Base-by-base conservation (phyloP, 1,140 invertebrate genomes). In the Monochamus saltuarius region DNA sequence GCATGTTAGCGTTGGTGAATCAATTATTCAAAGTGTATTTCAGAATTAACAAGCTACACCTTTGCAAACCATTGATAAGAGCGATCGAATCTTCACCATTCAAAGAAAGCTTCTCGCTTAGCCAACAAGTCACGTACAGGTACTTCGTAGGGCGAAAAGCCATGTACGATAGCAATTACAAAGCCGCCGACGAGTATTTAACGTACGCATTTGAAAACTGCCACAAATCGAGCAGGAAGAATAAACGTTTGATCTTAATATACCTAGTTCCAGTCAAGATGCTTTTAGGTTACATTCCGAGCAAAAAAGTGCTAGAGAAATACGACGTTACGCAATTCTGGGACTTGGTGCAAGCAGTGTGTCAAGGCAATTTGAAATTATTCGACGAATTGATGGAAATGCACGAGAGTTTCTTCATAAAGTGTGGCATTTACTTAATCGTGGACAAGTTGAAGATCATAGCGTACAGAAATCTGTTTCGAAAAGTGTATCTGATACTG, bases 21-120 rank as follows among this genome's bases (percentile, higher is more conserved):
- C 96, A 99, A 76, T 81, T 99, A 9, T 91, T 99, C 56, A 98
- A 98, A 82, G 92, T 99, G 3, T 99, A 99, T 77, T 99, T 98
- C 74, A 85, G 89, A 64, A 97, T 98, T 37, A 99, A 98, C 75
- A 97, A 98, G 77, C 76, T 99, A 3, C 95, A 98, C 82, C 79
- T 99, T 34, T 97, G 96, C 75, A 98, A 95, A 79, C 96, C 97
- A 0, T 80, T 99, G 10, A 97, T 98, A 64, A 83, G 97, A 69
- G 95, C 96, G 2, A 97, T 99, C 66, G 95, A 98, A 65, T 92
- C 92, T 22, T 91, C 90, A 11, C 84, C 87, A 1, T 89, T 93
- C 45, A 96, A 94, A 77, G 91, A 97, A 46, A 85, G 87, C 56
- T 99, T 97, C 77, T 87, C 89, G 36, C 75, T 92, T 56, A 87